Evolutionary conservation across 1,140 invertebrate genomes (phyloP), one percentile per base, ranked within the genome.

Genomic region (Temnothorax nylanderi): DNA sequence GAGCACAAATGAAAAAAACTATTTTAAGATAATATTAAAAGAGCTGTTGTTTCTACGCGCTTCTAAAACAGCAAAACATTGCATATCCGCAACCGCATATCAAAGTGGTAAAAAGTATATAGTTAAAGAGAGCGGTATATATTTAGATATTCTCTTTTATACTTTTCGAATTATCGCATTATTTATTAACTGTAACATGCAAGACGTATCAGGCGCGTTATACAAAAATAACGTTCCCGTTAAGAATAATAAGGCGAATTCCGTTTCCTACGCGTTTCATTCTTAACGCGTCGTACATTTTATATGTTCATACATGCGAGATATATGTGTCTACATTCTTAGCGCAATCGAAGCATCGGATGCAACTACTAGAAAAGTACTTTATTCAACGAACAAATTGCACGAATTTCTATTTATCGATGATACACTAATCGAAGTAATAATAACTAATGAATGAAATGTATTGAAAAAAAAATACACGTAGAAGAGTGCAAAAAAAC

Each of bases 101-200:
- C 80, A 75, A 84, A 75, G 67, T 74, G 69, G 41, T 74, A 65
- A 85, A 85, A 60, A 26, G 26, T 26, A 37, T 56, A 69, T 75
- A 74, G 16, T 88, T 81, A 67, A 65, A 64, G 10, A 56, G 11
- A 41, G 54, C 49, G 56, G 69, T 32, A 72, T 81, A 81, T 82
- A 82, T 82, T 82, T 72, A 82, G 37, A 60, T 82, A 82, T 74
- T 82, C 80, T 82, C 80, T 82, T 82, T 67, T 67, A 82, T 82
- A 82, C 51, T 74, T 82, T 34, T 82, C 80, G 37, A 82, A 72
- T 82, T 67, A 82, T 82, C 65, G 51, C 21, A 81, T 82, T 82
- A 82, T 82, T 82, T 82, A 82, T 82, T 60, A 82, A 72, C 21
- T 82, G 21, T 82, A 72, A 82, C 58, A 49, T 58, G 26, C 72